Conservation (phyloP, 2,797 vertebrate genomes). For the Synanceia verrucosa region DNA sequence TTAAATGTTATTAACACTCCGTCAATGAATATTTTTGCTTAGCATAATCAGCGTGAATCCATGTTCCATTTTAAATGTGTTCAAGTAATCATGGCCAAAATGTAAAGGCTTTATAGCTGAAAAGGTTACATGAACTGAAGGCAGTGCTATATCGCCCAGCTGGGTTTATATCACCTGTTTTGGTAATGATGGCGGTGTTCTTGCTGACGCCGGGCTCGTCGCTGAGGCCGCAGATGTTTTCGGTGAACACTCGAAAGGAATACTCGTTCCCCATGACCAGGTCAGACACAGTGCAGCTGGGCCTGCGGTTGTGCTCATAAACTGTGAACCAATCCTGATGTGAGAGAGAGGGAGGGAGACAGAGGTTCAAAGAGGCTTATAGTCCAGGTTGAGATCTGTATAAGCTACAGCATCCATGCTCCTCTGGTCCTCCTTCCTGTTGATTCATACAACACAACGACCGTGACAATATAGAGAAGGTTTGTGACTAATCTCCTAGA, state of each 20-base stretch:
- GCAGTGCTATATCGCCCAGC: constrained; percentile 13
- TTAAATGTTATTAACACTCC: constrained; percentile 53
- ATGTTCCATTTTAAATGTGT: constrained; percentile 26
- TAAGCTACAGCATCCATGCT: constrained; percentile 6
- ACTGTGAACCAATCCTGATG: constrained; percentile 92
- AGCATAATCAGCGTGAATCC: constrained; percentile 35
- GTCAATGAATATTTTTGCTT: constrained; percentile 39
- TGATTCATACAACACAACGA: neutral
- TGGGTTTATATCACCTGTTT: constrained; percentile 80
- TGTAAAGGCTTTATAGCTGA: no score
- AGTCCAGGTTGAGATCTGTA: constrained; percentile 7
- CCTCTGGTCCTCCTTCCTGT: constrained; percentile 12
- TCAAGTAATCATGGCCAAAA: constrained; percentile 11
- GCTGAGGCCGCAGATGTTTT: constrained; percentile 91
- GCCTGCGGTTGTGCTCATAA: constrained; percentile 88
- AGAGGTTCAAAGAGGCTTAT: constrained; percentile 41
- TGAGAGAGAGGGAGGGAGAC: neutral
- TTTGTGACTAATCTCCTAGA: constrained; percentile 22
- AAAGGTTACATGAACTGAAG: no score
- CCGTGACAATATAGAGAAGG: neutral
- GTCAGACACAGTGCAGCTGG: constrained; percentile 89
- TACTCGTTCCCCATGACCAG: constrained; percentile 94
- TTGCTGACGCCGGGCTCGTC: constrained; percentile 84
- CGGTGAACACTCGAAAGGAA: constrained; percentile 87
- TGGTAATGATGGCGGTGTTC: constrained; percentile 88